Evolutionary conservation across 2,113 vertebrate genomes (phyloP).

Genomic region (Agapornis roseicollis): DNA sequence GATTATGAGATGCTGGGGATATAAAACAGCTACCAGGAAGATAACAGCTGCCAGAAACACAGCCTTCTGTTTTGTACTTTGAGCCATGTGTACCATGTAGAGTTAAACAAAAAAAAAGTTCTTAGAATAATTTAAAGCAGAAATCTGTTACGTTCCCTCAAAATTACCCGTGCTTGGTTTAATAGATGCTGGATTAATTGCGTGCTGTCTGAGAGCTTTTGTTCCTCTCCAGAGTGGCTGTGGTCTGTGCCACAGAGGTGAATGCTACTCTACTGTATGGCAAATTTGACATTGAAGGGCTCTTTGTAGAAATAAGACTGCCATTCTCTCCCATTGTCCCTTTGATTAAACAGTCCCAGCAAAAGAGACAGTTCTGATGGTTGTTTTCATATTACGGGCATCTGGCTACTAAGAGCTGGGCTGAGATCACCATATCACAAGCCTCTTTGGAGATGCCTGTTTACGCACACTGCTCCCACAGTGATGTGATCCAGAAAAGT

Average conservation of each 20-base stretch:
- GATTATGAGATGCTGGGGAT: conserved; percentile 40
- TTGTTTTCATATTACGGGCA: conserved; percentile 57
- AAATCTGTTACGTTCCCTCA: conserved; percentile 59
- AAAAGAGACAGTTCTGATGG: conserved; percentile 59
- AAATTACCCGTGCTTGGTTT: conserved; percentile 64
- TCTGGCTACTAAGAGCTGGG: conserved; percentile 51
- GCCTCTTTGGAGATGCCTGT: conserved; percentile 8
- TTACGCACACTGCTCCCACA: background rate
- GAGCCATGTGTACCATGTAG: background rate
- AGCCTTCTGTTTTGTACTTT: conserved; percentile 48
- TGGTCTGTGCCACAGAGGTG: conserved; percentile 65
- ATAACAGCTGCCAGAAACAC: conserved; percentile 43
- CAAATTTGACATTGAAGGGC: conserved; percentile 68
- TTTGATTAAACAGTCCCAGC: conserved; percentile 59
- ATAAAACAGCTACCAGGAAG: conserved; percentile 17
- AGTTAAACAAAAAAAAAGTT: conserved; percentile 17
- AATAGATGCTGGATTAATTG: conserved; percentile 68
- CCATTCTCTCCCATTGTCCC: conserved; percentile 52
- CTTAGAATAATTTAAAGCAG: conserved; percentile 63
- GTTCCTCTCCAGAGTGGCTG: conserved; percentile 51
- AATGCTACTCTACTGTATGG: conserved; percentile 57
- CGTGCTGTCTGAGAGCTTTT: conserved; percentile 65
- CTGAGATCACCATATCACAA: conserved; percentile 60
- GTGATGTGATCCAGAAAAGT: conserved; percentile 17
- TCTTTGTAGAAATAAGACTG: conserved; percentile 57